Evolutionary conservation across 2,888 invertebrate genomes (phyloP).

Genomic region (Sympetrum striolatum): DNA sequence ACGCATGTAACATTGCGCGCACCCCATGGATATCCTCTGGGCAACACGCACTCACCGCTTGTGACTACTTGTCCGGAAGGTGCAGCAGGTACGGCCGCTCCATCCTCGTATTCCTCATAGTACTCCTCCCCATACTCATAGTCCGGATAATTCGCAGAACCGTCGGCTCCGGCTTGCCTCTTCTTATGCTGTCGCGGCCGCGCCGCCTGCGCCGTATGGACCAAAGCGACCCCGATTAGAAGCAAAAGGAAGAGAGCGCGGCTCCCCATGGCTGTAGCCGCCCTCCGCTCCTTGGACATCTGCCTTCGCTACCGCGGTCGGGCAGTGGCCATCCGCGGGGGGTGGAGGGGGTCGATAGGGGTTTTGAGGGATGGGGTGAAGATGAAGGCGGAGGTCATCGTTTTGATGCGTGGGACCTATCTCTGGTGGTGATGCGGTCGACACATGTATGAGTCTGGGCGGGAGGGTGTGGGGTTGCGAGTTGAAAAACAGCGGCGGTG

Average conservation of each 20-base stretch:
- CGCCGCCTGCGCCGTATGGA: not conserved
- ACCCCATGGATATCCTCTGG: too few relatives aligned
- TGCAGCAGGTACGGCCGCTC: not conserved
- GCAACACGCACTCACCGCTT: not conserved
- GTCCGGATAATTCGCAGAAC: not conserved
- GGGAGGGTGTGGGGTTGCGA: not conserved
- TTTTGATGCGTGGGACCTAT: constrained; percentile 43
- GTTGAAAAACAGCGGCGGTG: constrained; percentile 20
- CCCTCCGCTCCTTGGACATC: constrained; percentile 20
- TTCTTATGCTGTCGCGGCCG: constrained; percentile 5
- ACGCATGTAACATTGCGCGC: too few relatives aligned
- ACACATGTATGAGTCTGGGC: constrained; percentile 4
- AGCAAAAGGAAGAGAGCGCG: not conserved
- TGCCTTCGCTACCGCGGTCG: not conserved
- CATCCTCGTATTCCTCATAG: constrained; percentile 20
- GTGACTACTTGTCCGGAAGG: not conserved
- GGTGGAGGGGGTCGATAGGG: not conserved
- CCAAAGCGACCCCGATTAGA: not conserved
- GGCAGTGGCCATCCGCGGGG: not conserved
- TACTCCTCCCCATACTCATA: constrained; percentile 33
- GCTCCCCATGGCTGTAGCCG: constrained; percentile 31
- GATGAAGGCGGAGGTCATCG: constrained; percentile 31
- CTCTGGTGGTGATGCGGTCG: constrained; percentile 41
- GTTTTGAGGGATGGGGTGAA: not conserved
- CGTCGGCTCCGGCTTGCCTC: constrained; percentile 9